phyloP scores from a whole-genome alignment of 2,888 invertebrate genomes.

The Drosophila buzzatii region DNA sequence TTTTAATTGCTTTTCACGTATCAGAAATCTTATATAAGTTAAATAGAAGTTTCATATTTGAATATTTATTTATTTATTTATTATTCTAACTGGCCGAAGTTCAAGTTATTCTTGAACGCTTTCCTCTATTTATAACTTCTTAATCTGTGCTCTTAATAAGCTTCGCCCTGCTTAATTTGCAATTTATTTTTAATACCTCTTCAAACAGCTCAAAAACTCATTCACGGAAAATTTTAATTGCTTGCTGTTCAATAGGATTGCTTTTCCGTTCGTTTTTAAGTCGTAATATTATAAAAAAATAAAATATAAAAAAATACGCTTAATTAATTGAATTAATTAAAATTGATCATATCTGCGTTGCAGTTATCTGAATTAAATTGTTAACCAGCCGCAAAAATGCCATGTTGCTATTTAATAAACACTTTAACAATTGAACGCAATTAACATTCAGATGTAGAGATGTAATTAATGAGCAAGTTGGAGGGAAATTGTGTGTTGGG shows the following conservation, averaged over 20 bases:
- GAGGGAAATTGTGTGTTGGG: not conserved
- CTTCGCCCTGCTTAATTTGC: not conserved
- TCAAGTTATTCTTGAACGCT: not conserved
- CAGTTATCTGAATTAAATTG: not conserved
- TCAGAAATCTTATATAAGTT: not conserved
- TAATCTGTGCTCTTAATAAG: not conserved
- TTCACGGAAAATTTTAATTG: not conserved
- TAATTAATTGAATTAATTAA: slow-evolving; percentile 1
- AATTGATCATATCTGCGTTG: not conserved
- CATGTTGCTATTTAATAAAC: slow-evolving; percentile 6
- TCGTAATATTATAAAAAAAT: not conserved
- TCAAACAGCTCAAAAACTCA: not conserved
- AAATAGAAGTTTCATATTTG: not conserved
- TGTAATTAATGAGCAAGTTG: slow-evolving; percentile 4
- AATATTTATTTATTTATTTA: not conserved
- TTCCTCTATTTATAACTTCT: not conserved
- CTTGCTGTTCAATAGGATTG: not conserved
- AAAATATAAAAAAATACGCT: not conserved
- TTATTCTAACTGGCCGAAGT: not conserved
- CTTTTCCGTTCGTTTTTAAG: not conserved
- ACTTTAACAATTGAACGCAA: not conserved
- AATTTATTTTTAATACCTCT: slow-evolving; percentile 13
- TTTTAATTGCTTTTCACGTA: not conserved
- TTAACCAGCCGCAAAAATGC: not conserved
- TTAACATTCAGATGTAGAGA: slow-evolving; percentile 12